Evolutionary conservation across 2,888 invertebrate species (phyloP).

Genomic region (Meghimatium bilineatum): DNA sequence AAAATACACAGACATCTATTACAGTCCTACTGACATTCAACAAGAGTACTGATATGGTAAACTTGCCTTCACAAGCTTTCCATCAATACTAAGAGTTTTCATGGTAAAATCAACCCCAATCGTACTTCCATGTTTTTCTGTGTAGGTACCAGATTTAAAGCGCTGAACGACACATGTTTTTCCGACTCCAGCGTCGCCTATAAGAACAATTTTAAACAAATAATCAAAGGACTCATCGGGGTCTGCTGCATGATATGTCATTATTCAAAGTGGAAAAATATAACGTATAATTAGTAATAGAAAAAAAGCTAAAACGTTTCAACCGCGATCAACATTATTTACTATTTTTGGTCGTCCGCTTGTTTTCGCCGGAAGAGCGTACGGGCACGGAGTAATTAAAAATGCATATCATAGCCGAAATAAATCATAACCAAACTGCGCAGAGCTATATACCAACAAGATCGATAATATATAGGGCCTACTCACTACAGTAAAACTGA

Average conservation of each 20-base stretch:
- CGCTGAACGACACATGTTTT: slow-evolving; percentile 97
- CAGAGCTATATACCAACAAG: no score
- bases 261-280: slow-evolving; percentile 35
- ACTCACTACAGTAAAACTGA: no score
- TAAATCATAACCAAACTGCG: no score
- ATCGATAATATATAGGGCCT: no score
- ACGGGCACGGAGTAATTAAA: neutral
- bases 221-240: slow-evolving; percentile 86
- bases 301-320: neutral
- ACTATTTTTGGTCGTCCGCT: neutral
- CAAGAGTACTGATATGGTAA: neutral
- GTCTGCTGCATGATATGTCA: slow-evolving; percentile 69
- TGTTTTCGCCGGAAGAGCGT: slow-evolving; percentile 31
- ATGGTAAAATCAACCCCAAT: slow-evolving; percentile 99
- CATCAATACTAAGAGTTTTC: slow-evolving; percentile 95
- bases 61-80: slow-evolving; percentile 93
- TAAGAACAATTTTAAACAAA: slow-evolving; percentile 94
- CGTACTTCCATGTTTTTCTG: slow-evolving; percentile 93
- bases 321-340: neutral
- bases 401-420: no score
- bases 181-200: slow-evolving; percentile 83
- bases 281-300: neutral
- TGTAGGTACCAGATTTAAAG: slow-evolving; percentile 95
- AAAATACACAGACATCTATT: neutral
- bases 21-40: neutral